Conservation (phyloP, 2,888 invertebrate genomes). For the Drosophila niveifrons region DNA sequence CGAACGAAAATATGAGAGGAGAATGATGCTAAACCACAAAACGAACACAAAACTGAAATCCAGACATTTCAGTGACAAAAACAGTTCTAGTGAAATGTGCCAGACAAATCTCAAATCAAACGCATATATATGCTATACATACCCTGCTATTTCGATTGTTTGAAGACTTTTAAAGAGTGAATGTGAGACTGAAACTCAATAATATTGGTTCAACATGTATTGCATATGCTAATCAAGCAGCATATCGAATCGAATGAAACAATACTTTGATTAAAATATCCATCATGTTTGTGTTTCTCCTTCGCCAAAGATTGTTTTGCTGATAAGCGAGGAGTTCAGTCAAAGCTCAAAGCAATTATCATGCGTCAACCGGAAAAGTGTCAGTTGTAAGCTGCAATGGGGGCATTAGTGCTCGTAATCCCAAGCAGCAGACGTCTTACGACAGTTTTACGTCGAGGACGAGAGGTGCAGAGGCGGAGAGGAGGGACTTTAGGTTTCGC, state of each 20-base stretch:
- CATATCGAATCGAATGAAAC: not conserved
- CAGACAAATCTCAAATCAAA: not conserved
- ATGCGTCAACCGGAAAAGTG: slow-evolving; percentile 41
- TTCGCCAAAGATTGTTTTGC: slow-evolving; percentile 32
- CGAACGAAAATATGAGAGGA: slow-evolving; percentile 2
- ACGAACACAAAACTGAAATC: slow-evolving; percentile 7
- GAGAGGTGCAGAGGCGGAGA: not conserved
- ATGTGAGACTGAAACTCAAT: not conserved
- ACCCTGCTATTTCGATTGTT: slow-evolving; percentile 11
- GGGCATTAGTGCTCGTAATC: slow-evolving; percentile 44
- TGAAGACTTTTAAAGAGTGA: not conserved
- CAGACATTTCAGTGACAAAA: slow-evolving; percentile 21
- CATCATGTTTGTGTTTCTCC: not conserved
- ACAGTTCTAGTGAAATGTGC: not conserved
- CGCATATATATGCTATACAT: not conserved
- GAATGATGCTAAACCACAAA: slow-evolving; percentile 13
- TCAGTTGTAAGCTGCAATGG: slow-evolving; percentile 37
- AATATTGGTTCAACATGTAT: no score
- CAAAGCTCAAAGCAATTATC: slow-evolving; percentile 50
- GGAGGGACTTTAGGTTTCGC: slow-evolving; percentile 18
- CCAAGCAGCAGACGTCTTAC: slow-evolving; percentile 41
- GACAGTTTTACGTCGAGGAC: slow-evolving; percentile 30
- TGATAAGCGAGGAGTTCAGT: slow-evolving; percentile 14
- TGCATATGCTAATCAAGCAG: not conserved
- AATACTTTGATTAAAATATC: not conserved